phyloP scores from a whole-genome alignment of 1,140 invertebrate genomes.

The Tetranychus urticae region DNA sequence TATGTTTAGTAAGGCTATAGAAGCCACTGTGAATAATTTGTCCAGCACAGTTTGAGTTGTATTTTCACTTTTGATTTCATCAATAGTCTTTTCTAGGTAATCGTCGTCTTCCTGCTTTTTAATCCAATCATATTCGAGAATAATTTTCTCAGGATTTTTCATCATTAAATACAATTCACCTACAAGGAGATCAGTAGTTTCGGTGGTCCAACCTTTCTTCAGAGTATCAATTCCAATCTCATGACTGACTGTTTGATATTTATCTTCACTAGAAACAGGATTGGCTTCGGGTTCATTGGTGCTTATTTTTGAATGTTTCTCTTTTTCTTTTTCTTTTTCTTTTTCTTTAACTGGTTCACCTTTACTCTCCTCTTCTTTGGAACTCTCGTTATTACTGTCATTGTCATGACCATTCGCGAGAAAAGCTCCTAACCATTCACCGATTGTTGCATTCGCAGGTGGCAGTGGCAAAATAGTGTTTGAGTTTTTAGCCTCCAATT shows the following conservation, averaged over 20 bases:
- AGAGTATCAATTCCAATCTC: background rate
- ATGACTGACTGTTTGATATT: background rate
- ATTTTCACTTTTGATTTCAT: background rate
- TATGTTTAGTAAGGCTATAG: background rate
- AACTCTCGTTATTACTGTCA: background rate
- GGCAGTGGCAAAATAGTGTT: slow-evolving; percentile 1
- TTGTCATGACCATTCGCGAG: background rate
- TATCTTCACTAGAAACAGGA: background rate
- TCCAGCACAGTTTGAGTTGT: background rate
- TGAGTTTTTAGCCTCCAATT: background rate
- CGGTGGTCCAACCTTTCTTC: slow-evolving; percentile 6
- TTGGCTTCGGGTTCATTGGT: background rate
- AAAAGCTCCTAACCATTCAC: slow-evolving; percentile 6
- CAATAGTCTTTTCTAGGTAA: background rate
- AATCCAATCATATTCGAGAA: slow-evolving; percentile 6
- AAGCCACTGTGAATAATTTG: slow-evolving; percentile 4
- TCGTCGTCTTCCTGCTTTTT: background rate
- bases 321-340: background rate
- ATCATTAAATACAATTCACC: slow-evolving; percentile 9
- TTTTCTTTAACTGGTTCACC: background rate
- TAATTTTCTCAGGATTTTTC: slow-evolving; percentile 3
- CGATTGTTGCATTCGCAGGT: slow-evolving; percentile 6
- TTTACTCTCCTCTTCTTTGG: background rate
- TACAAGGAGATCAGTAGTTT: slow-evolving; percentile 4
- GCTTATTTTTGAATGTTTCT: background rate